Conservation (phyloP, 2,113 vertebrate species). For the Phylloscopus trochiloides region DNA sequence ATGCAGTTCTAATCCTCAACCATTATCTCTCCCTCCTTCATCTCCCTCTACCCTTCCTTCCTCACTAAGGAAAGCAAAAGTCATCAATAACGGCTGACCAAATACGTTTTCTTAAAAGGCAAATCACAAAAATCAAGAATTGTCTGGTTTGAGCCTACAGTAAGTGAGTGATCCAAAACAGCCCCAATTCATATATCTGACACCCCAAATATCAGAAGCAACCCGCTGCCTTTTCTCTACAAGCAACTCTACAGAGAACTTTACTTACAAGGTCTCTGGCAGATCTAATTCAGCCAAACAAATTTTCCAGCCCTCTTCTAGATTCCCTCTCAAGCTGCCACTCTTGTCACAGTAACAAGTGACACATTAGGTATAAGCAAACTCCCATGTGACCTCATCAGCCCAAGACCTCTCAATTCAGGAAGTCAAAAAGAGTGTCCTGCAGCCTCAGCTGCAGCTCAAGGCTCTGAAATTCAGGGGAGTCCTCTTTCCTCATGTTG, state of each 20-base stretch:
- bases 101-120: neutral
- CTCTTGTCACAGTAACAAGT: neutral
- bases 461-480: neutral
- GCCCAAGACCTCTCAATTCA: accelerated
- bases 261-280: neutral
- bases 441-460: neutral
- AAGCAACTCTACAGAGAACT: neutral
- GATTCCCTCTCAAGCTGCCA: neutral
- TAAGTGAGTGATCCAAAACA: neutral
- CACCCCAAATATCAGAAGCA: neutral
- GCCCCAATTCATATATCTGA: neutral
- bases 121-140: neutral
- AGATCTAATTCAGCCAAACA: neutral
- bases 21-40: neutral
- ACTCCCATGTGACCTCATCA: neutral
- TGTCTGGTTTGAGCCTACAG: neutral
- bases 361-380: neutral
- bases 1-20: neutral
- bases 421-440: neutral
- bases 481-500: neutral
- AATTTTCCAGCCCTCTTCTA: neutral
- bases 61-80: neutral
- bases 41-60: neutral
- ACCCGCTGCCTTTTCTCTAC: neutral
- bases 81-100: neutral